Percentiles rank a stretch among this genome's conserved stretches.
Evolutionary conservation across 1,140 invertebrate genomes (phyloP).

Genomic region (Oncopeltus fasciatus): DNA sequence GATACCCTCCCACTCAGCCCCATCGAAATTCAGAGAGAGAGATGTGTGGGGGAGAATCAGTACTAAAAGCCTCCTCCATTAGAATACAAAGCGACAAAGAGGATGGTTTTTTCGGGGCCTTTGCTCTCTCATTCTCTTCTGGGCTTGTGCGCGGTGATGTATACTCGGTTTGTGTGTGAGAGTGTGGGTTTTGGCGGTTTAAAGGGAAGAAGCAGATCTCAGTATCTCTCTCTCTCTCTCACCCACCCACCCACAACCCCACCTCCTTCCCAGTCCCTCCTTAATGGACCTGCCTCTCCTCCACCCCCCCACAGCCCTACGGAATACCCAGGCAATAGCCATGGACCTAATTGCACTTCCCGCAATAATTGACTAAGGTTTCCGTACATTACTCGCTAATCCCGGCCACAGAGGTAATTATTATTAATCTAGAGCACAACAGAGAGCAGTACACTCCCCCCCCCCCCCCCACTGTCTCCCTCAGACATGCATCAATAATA

Average conservation of each 20-base stretch:
- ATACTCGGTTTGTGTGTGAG: no score
- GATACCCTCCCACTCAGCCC: not conserved
- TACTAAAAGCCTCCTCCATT: constrained; percentile 1
- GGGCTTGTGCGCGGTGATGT: not conserved
- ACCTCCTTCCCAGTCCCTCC: not conserved
- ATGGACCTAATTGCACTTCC: constrained; percentile 5
- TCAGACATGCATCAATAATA: no score
- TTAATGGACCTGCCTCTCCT: not conserved
- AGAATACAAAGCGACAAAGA: constrained; percentile 1
- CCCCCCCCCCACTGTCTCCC: no score
- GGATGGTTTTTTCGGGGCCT: not conserved
- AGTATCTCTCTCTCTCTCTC: no score
- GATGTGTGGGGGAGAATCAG: not conserved
- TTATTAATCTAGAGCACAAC: constrained; percentile 1
- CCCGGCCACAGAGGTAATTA: not conserved
- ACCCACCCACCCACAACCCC: no score
- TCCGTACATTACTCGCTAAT: constrained; percentile 6
- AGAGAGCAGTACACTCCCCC: no score
- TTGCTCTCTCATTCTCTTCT: not conserved
- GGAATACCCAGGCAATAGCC: not conserved
- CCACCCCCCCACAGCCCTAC: not conserved
- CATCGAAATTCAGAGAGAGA: not conserved
- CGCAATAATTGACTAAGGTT: constrained; percentile 5
- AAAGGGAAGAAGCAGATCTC: no score
- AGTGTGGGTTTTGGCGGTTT: no score